These are phyloP conservation scores for Ashinkailepas kermadecensis DNA, from an alignment of 2,888 invertebrate species.

Conservation along the genomic window DNA sequence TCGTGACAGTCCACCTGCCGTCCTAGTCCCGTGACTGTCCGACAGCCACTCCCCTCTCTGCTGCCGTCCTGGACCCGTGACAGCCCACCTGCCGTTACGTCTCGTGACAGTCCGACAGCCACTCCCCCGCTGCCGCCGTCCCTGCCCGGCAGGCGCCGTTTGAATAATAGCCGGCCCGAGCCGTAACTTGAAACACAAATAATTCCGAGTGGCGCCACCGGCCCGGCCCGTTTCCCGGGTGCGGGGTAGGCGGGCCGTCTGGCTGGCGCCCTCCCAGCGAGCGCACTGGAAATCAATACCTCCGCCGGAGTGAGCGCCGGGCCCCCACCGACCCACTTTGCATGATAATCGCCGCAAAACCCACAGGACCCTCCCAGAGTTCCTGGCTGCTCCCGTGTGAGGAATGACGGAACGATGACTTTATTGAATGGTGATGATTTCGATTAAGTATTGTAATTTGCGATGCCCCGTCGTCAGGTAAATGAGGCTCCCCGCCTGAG, in stretches of 20 bases:
- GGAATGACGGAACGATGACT: not conserved
- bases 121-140: not conserved
- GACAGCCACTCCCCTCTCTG: not conserved
- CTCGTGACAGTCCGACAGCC: no score
- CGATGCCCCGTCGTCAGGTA: not conserved
- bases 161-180: not conserved
- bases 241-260: not conserved
- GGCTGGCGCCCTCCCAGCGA: not conserved
- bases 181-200: slow-evolving; percentile 19
- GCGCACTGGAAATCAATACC: not conserved
- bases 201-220: slow-evolving; percentile 2
- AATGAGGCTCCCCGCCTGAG: not conserved
- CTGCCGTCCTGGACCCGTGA: no score
- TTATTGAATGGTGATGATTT: slow-evolving; percentile 11
- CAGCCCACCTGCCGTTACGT: no score
- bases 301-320: not conserved
- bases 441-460: slow-evolving; percentile 3
- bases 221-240: not conserved
- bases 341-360: slow-evolving; percentile 6
- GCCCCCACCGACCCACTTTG: not conserved
- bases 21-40: no score
- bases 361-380: not conserved
- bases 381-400: no score
- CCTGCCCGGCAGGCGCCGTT: not conserved
- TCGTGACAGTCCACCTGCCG: no score